phyloP scores from a whole-genome alignment of 2,888 invertebrate genomes.

The Clistopyga incitator region DNA sequence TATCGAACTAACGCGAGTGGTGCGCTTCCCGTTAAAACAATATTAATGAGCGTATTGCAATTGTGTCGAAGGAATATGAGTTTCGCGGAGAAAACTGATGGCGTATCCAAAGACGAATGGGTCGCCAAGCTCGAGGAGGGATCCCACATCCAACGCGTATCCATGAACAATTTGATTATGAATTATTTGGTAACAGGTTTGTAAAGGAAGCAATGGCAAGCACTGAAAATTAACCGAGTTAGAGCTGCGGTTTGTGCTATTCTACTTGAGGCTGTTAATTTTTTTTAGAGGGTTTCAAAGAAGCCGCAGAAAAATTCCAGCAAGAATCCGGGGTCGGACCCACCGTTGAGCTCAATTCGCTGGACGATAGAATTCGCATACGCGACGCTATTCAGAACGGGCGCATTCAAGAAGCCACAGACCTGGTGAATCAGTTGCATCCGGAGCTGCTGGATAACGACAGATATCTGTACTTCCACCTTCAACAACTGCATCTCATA shows the following conservation, averaged over 20 bases:
- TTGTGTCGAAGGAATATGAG: conserved; percentile 82
- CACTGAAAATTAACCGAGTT: conserved; percentile 2
- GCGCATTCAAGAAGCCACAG: conserved; percentile 96
- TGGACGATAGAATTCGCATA: conserved; percentile 96
- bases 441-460: conserved; percentile 98
- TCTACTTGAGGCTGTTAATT: conserved; percentile 58
- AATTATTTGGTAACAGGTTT: conserved; percentile 98
- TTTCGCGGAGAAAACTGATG: conserved; percentile 85
- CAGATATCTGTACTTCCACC: conserved; percentile 97
- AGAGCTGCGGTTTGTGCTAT: background rate
- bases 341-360: conserved; percentile 91
- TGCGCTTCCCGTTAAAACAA: no score
- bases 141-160: conserved; percentile 93
- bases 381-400: conserved; percentile 97
- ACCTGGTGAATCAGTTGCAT: conserved; percentile 96
- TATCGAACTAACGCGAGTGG: no score
- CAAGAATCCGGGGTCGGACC: conserved; percentile 95
- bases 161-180: conserved; percentile 99
- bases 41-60: conserved; percentile 19
- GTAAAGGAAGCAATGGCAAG: conserved; percentile 52
- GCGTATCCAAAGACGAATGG: conserved; percentile 89
- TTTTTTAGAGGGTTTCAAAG: conserved; percentile 94
- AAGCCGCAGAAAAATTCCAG: conserved; percentile 98
- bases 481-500: conserved; percentile 95
- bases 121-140: conserved; percentile 89